Percentiles rank a stretch among this genome's conserved stretches.
These are phyloP conservation scores for Hemaris fuciformis DNA, from an alignment of 2,888 invertebrate species.

Conservation along the genomic window DNA sequence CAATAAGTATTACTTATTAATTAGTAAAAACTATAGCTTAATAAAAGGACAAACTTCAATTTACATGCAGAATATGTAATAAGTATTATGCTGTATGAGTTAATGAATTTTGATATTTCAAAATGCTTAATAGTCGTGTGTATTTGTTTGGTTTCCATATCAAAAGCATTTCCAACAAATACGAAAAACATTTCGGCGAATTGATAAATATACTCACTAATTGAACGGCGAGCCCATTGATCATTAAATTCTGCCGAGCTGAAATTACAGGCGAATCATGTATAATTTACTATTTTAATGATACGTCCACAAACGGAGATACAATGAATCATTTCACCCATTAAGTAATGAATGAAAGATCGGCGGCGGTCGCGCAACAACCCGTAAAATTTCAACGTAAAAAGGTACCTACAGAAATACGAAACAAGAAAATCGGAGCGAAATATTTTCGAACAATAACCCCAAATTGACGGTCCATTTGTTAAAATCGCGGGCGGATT, in stretches of 20 bases:
- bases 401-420: conserved; percentile 31
- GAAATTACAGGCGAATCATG: not conserved
- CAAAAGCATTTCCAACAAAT: not conserved
- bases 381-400: conserved; percentile 20
- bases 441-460: conserved; percentile 20
- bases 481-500: conserved; percentile 36
- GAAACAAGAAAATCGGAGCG: conserved; percentile 34
- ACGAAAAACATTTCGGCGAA: not conserved
- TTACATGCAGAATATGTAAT: too few species aligned
- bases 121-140: too few species aligned
- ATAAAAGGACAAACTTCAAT: too few species aligned
- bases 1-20: too few species aligned
- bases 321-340: conserved; percentile 2
- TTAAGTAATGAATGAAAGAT: conserved; percentile 4
- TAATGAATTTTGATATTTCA: too few species aligned
- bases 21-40: too few species aligned
- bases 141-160: not conserved
- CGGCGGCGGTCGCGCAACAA: not conserved
- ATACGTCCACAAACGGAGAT: not conserved
- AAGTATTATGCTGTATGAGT: too few species aligned
- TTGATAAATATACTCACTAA: not conserved
- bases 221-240: not conserved
- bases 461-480: conserved; percentile 10
- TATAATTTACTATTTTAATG: conserved; percentile 6
- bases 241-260: not conserved